phyloP scores from a whole-genome alignment of 2,113 vertebrate genomes.

The Merops nubicus region DNA sequence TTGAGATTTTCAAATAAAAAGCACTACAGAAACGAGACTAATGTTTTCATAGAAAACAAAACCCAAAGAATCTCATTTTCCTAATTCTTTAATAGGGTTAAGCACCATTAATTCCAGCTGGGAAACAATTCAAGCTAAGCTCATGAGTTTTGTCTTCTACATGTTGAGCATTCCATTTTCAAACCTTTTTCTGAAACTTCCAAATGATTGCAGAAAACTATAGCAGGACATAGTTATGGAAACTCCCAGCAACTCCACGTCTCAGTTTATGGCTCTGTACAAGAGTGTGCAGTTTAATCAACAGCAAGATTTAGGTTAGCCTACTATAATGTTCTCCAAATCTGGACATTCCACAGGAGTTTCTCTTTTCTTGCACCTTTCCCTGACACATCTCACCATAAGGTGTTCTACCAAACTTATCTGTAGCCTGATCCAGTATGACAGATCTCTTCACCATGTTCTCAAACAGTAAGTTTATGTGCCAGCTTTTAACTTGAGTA shows the following conservation, averaged over 20 bases:
- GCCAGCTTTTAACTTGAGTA: not conserved
- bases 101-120: slow-evolving; percentile 21
- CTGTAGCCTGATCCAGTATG: not conserved
- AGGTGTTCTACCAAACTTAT: not conserved
- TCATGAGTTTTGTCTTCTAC: not conserved
- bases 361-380: not conserved
- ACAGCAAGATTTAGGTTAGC: not conserved
- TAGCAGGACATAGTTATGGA: not conserved
- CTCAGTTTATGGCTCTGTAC: not conserved
- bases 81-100: slow-evolving; percentile 19
- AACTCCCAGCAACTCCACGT: not conserved
- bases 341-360: not conserved
- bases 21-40: not conserved
- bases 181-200: not conserved
- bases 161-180: not conserved
- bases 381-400: not conserved
- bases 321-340: not conserved
- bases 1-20: not conserved
- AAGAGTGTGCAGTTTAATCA: not conserved
- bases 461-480: not conserved
- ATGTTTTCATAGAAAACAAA: not conserved
- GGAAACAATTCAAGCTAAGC: slow-evolving; percentile 6
- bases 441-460: not conserved
- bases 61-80: not conserved
- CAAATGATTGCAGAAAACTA: not conserved